Conservation (phyloP, 1,140 invertebrate species). For the Drosophila lini region DNA sequence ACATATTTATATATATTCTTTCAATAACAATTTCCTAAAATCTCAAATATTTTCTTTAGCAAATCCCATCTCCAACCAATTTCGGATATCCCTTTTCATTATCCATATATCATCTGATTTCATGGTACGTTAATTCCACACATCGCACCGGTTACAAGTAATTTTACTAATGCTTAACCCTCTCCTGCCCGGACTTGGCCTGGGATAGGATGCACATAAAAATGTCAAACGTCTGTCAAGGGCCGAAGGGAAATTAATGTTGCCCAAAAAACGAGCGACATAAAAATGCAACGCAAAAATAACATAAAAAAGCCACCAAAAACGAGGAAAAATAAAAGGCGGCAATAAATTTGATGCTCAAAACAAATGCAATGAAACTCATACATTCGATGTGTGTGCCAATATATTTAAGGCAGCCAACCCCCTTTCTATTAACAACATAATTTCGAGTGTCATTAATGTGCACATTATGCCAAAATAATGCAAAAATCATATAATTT, state of each 20-base stretch:
- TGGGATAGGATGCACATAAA: conserved; percentile 43
- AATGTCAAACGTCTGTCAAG: conserved; percentile 75
- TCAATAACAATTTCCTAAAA: background rate
- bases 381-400: conserved; percentile 5
- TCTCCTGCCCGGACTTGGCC: conserved; percentile 6
- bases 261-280: conserved; percentile 42
- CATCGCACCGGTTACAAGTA: conserved; percentile 57
- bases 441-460: conserved; percentile 80
- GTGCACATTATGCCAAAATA: conserved; percentile 80
- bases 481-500: conserved; percentile 82
- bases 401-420: conserved; percentile 31
- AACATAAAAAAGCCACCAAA: conserved; percentile 72
- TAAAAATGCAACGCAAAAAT: conserved; percentile 79
- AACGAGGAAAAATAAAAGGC: conserved; percentile 29
- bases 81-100: conserved; percentile 14
- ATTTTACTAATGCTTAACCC: conserved; percentile 70
- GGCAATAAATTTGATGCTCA: conserved; percentile 66
- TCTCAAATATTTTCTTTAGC: background rate
- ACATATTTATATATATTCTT: too few species aligned
- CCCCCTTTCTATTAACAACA: conserved; percentile 73
- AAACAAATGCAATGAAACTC: conserved; percentile 41
- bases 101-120: conserved; percentile 68
- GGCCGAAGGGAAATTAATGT: conserved; percentile 65
- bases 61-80: background rate
- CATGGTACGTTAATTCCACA: conserved; percentile 56